Conservation (phyloP, 2,888 invertebrate genomes). For the Rosalia funebris region DNA sequence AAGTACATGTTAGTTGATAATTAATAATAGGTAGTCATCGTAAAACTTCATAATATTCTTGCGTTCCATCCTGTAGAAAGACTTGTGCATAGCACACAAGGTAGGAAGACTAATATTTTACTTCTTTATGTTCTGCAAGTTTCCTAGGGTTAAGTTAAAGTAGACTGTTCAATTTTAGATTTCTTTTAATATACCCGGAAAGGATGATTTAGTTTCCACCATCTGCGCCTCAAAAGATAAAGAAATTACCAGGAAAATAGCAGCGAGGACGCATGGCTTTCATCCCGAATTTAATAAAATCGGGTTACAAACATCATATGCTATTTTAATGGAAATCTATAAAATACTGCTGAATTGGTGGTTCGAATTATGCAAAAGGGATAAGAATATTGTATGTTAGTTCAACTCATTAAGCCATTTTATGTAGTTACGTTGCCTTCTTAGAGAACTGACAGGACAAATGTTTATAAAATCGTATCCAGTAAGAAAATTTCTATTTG, state of each 20-base stretch:
- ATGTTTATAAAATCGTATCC: too few relatives aligned
- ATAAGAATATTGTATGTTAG: too few relatives aligned
- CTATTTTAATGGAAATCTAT: conserved; percentile 29
- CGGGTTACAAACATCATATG: conserved; percentile 50
- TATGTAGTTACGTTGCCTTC: too few relatives aligned
- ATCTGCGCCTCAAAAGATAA: conserved; percentile 55
- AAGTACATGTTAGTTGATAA: too few relatives aligned
- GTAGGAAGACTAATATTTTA: conserved; percentile 20
- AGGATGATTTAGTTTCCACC: conserved; percentile 57
- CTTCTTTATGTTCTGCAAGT: conserved; percentile 20
- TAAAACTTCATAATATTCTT: too few relatives aligned
- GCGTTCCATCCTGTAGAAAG: too few relatives aligned
- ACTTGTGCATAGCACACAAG: conserved; percentile 2
- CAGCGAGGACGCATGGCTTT: conserved; percentile 56
- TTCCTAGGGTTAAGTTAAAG: conserved; percentile 25
- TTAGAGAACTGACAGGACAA: too few relatives aligned
- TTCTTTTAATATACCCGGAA: conserved; percentile 57
- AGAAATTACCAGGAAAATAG: conserved; percentile 57
- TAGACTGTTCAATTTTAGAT: conserved; percentile 54
- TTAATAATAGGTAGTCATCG: too few relatives aligned
- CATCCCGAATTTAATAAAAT: conserved; percentile 58
- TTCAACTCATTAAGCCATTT: too few relatives aligned
- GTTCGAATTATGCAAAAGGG: too few relatives aligned
- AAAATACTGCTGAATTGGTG: not conserved
- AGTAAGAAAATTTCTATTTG: too few relatives aligned